phyloP scores from a whole-genome alignment of 2,113 vertebrate species.

The Symphodus melops region DNA sequence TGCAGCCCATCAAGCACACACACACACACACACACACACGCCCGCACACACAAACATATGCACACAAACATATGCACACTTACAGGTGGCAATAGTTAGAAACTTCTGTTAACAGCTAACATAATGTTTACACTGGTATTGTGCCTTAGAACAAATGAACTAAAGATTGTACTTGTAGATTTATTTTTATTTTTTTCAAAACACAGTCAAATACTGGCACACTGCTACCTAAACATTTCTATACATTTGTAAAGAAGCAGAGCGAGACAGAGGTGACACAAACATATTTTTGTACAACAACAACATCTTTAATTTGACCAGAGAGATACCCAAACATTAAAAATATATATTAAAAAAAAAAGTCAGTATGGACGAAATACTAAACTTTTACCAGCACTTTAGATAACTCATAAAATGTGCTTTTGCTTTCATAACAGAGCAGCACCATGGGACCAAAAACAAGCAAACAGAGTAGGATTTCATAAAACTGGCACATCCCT shows the following conservation, averaged over 20 bases:
- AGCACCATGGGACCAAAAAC: neutral
- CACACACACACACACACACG: conserved; percentile 65
- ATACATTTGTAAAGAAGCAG: too few relatives aligned
- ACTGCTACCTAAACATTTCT: too few relatives aligned
- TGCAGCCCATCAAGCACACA: conserved; percentile 70
- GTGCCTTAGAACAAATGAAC: conserved; percentile 36
- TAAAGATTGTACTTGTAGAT: conserved; percentile 37
- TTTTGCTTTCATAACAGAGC: conserved; percentile 27
- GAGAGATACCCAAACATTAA: too few relatives aligned
- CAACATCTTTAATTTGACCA: too few relatives aligned
- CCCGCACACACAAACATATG: neutral
- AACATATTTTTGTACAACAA: too few relatives aligned
- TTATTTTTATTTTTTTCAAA: conserved; percentile 32
- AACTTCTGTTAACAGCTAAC: conserved; percentile 51
- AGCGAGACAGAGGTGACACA: too few relatives aligned
- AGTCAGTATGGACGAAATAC: too few relatives aligned
- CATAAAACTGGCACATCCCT: conserved; percentile 56
- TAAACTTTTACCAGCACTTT: too few relatives aligned
- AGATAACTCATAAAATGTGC: too few relatives aligned
- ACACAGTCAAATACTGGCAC: too few relatives aligned
- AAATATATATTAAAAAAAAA: too few relatives aligned
- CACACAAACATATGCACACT: conserved; percentile 11
- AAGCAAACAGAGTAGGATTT: conserved; percentile 35
- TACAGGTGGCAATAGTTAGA: conserved; percentile 66
- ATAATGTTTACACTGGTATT: conserved; percentile 40